Conservation (phyloP, 2,797 vertebrate genomes). For the Dryobates pubescens region DNA sequence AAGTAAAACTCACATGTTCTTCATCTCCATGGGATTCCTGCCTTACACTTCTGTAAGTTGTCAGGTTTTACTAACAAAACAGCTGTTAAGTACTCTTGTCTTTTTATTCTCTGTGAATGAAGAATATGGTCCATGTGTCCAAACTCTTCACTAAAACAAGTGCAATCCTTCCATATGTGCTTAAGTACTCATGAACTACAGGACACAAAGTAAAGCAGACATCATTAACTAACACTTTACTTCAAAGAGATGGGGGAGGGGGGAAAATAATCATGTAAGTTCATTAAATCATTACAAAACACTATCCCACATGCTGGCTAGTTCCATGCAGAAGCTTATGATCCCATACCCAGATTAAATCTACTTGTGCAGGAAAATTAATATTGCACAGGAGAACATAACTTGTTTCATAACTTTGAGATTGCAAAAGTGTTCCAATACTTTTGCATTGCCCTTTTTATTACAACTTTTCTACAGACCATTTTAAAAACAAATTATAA, state of each 20-base stretch:
- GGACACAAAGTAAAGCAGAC: neutral
- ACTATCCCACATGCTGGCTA: neutral
- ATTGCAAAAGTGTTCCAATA: neutral
- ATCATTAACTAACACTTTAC: neutral
- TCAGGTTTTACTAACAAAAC: conserved; percentile 6
- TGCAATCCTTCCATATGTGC: accelerated
- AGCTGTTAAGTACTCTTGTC: conserved; percentile 19
- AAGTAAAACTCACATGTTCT: neutral
- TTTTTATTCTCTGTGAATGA: conserved; percentile 11
- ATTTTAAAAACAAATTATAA: neutral
- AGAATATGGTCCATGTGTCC: neutral
- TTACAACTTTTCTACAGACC: neutral
- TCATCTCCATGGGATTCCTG: neutral
- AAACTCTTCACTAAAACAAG: neutral
- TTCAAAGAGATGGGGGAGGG: neutral
- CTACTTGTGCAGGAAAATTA: neutral
- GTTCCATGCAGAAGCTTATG: neutral
- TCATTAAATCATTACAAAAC: neutral
- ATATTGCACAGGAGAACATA: neutral
- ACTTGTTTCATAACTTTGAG: neutral
- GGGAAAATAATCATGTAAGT: accelerated
- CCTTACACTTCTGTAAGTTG: neutral
- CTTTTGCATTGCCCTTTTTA: neutral
- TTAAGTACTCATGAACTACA: neutral
- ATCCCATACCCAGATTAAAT: neutral